These are phyloP conservation scores for Microplitis mediator DNA, from an alignment of 1,140 invertebrate species.

Conservation along the genomic window DNA sequence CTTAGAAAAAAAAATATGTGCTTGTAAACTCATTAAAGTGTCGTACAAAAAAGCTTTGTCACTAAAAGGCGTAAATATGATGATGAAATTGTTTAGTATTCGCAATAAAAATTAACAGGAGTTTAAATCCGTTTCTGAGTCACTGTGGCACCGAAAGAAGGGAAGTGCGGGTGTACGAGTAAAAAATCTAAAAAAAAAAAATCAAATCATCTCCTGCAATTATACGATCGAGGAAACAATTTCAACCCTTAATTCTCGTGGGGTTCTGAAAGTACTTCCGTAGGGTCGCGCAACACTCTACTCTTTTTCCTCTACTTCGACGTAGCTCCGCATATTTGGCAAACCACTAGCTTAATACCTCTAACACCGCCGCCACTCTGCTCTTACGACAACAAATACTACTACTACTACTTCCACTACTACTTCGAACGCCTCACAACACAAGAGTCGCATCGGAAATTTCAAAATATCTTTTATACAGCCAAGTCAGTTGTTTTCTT, in stretches of 20 bases:
- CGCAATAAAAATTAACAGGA: not conserved
- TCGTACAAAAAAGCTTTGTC: too few species aligned
- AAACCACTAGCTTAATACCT: slow-evolving; percentile 2
- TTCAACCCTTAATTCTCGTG: slow-evolving; percentile 17
- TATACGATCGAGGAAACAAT: slow-evolving; percentile 31
- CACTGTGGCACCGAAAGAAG: too few species aligned
- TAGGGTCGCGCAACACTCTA: not conserved
- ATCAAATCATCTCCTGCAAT: slow-evolving; percentile 25
- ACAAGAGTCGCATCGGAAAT: not conserved
- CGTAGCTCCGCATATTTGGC: not conserved
- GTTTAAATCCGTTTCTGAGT: too few species aligned
- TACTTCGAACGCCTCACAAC: not conserved
- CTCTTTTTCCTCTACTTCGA: not conserved
- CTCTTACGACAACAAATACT: too few species aligned
- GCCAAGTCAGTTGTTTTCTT: slow-evolving; percentile 8
- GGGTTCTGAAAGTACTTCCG: slow-evolving; percentile 1
- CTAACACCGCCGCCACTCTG: too few species aligned
- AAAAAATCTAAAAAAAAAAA: not conserved
- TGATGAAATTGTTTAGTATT: too few species aligned
- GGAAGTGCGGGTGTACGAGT: too few species aligned
- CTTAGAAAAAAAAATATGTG: too few species aligned
- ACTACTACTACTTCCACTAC: too few species aligned
- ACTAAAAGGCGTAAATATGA: too few species aligned
- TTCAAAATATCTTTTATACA: not conserved
- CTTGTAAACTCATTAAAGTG: too few species aligned